phyloP scores from a whole-genome alignment of 2,113 vertebrate genomes.

The Nothocercus julius region DNA sequence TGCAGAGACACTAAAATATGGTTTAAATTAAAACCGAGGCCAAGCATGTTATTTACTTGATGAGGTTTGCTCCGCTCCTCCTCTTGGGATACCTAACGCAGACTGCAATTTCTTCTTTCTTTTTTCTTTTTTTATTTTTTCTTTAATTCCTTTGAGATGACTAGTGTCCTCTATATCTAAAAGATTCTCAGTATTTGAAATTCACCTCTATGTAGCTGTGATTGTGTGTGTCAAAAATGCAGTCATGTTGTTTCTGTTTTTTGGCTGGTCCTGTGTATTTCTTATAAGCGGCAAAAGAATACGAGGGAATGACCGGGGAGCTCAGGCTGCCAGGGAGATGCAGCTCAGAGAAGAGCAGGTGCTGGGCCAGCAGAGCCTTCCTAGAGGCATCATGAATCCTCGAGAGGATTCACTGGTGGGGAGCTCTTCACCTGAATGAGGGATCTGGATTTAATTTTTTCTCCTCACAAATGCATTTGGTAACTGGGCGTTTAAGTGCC shows the following conservation, averaged over 20 bases:
- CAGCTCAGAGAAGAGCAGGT: not conserved
- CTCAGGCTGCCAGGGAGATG: not conserved
- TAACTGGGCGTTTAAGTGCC: not conserved
- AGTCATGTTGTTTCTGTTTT: not conserved
- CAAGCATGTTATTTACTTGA: slow-evolving; percentile 31
- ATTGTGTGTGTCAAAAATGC: not conserved
- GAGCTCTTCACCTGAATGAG: not conserved
- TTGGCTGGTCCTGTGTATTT: not conserved
- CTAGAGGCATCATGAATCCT: not conserved
- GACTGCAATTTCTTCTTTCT: not conserved
- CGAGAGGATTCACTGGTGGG: not conserved
- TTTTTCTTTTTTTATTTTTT: not conserved
- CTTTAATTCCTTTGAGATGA: not conserved
- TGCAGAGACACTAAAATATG: slow-evolving; percentile 49
- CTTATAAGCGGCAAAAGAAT: not conserved
- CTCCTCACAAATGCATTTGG: not conserved
- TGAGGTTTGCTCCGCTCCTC: slow-evolving; percentile 26
- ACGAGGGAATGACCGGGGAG: not conserved
- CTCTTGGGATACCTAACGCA: slow-evolving; percentile 25
- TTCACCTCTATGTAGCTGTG: not conserved
- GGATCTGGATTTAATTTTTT: slow-evolving; percentile 61
- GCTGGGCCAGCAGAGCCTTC: not conserved
- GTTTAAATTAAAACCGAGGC: slow-evolving; percentile 57
- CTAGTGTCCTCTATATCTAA: not conserved
- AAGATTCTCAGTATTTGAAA: not conserved